Evolutionary conservation across 2,113 vertebrate genomes (phyloP), one percentile per base, ranked within the genome.

Genomic region (Hippocampus mohnikei): DNA sequence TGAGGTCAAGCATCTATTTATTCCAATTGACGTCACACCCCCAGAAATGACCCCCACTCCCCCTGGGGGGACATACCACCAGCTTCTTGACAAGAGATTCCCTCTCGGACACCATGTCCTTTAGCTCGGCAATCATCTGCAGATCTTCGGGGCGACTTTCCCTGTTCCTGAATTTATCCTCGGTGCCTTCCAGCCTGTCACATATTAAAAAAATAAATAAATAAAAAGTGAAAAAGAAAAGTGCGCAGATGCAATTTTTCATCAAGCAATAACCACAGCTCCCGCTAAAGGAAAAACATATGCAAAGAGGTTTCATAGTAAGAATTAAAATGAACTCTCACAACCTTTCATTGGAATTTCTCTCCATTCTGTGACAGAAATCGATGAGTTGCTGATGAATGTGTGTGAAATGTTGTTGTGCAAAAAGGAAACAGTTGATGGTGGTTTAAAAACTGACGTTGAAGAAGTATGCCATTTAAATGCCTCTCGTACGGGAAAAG

Each of bases 21-120:
- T 53, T 53, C 8, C 23, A 23, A 3, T 5, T 56, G 9, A 2
- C 0, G n/a, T 56, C 53, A 56, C 13, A 27, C 27, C 12, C 13
- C 58, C 58, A 59, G 33, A 37, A 6, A 37, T 37, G 5, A 37
- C 33, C 33, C 33, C 5, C 33, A 37, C 33, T 5, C 33, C 33
- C 5, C 6, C 5, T 37, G 41, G 27, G 2, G 2, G 27, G 55
- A 88, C 96, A 92, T 91, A 99, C 97, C 93, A 99, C 96, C 86
- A 99, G 90, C 89, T 98, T 99, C 92, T 98, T 99, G 91, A 99
- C 97, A 41, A 98, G 94, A 13, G 95, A 83, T 81, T 99, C 97
- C 80, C 96, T 94, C 88, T 99, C 97, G 10, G 95, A 81, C 85
- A 99, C 94, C 94, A 98, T 95, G 72, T 95, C 95, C 91, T 95